These are phyloP conservation scores for Ferdinandea cuprea DNA, from an alignment of 2,888 invertebrate genomes.

Conservation along the genomic window DNA sequence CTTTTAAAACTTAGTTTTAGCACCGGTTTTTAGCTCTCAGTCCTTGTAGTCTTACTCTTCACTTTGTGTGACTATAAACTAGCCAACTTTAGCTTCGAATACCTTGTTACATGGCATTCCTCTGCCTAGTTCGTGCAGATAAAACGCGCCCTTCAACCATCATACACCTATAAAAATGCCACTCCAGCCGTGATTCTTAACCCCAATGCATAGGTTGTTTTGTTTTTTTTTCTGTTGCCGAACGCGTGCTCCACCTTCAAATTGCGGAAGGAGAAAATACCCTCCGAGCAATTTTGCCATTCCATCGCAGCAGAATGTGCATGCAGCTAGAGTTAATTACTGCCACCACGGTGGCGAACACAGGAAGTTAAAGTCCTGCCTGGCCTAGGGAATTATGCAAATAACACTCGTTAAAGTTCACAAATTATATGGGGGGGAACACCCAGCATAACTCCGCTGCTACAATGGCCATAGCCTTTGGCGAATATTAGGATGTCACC, in stretches of 20 bases:
- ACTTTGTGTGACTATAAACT: too few relatives aligned
- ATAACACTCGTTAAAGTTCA: conserved; percentile 49
- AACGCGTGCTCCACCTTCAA: conserved; percentile 16
- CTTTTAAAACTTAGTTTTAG: too few relatives aligned
- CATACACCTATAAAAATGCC: too few relatives aligned
- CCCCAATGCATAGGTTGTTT: background rate
- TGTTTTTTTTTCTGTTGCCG: too few relatives aligned
- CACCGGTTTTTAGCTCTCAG: too few relatives aligned
- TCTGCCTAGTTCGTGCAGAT: too few relatives aligned
- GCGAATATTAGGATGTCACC: conserved; percentile 72
- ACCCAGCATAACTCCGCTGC: background rate
- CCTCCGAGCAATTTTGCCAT: conserved; percentile 34
- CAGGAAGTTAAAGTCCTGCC: conserved; percentile 57
- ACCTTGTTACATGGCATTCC: too few relatives aligned
- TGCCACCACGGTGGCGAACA: conserved; percentile 32
- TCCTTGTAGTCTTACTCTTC: too few relatives aligned
- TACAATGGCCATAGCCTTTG: conserved; percentile 6
- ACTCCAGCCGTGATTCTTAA: conserved; percentile 24
- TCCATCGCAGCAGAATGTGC: conserved; percentile 24
- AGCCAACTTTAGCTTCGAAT: too few relatives aligned
- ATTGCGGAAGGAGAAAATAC: conserved; percentile 49
- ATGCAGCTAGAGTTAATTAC: conserved; percentile 56
- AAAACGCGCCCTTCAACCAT: background rate
- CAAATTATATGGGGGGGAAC: conserved; percentile 47
- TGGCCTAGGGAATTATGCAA: conserved; percentile 63